Conservation (phyloP, 1,140 invertebrate genomes). For the Homarus americanus region DNA sequence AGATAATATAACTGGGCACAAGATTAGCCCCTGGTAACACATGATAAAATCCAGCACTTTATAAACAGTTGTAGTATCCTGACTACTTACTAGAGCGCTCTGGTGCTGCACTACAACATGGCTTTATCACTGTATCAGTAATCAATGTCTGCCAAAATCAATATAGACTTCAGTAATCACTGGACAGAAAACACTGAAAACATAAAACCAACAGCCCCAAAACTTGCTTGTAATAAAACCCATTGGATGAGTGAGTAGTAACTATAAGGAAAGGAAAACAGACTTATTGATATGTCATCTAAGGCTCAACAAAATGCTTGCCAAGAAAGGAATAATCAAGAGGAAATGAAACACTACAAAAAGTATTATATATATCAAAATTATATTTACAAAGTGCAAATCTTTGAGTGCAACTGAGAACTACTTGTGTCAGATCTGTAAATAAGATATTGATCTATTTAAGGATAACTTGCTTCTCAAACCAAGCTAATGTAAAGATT, state of each 20-base stretch:
- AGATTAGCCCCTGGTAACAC: too few relatives aligned
- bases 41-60: too few relatives aligned
- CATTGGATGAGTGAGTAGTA: neutral
- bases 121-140: neutral
- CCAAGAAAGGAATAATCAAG: neutral
- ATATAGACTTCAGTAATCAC: neutral
- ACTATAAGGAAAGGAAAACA: neutral
- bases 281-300: constrained; percentile 6
- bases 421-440: neutral
- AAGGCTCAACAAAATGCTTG: constrained; percentile 11
- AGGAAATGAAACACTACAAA: constrained; percentile 6
- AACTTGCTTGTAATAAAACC: constrained; percentile 4
- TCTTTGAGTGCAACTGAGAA: neutral
- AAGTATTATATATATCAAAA: neutral
- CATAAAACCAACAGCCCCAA: too few relatives aligned
- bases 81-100: too few relatives aligned
- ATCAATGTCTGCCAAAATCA: neutral
- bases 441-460: neutral
- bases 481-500: neutral
- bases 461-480: neutral
- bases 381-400: neutral
- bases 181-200: neutral
- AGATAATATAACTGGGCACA: too few relatives aligned
- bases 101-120: neutral
- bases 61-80: too few relatives aligned